Conservation (phyloP, 1,140 invertebrate species). For the Helicoverpa armigera region DNA sequence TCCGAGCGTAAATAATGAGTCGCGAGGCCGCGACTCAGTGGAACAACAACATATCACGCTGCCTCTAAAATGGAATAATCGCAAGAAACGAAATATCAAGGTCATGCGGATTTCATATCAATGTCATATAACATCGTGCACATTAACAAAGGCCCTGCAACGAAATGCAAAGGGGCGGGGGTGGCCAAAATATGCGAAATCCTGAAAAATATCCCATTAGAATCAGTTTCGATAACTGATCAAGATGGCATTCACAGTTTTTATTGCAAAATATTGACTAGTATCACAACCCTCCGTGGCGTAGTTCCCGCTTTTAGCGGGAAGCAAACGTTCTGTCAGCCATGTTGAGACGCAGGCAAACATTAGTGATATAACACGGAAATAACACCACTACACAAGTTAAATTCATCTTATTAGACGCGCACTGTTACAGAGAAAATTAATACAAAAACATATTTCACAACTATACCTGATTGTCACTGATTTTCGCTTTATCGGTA, state of each 20-base stretch:
- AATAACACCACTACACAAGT: conserved; percentile 84
- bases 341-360: conserved; percentile 87
- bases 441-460: conserved; percentile 80
- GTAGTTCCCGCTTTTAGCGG: conserved; percentile 87
- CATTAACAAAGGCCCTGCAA: conserved; percentile 86
- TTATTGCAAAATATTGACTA: conserved; percentile 77
- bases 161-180: conserved; percentile 86
- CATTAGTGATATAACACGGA: conserved; percentile 86
- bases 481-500: conserved; percentile 87
- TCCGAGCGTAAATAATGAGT: conserved; percentile 73
- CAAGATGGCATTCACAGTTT: conserved; percentile 82
- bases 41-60: conserved; percentile 77
- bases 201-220: conserved; percentile 80
- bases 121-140: conserved; percentile 86
- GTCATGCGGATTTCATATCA: conserved; percentile 87
- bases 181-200: conserved; percentile 83
- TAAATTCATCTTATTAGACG: conserved; percentile 74
- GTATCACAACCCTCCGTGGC: conserved; percentile 84
- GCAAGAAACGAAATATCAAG: conserved; percentile 85
- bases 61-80: conserved; percentile 80
- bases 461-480: conserved; percentile 87
- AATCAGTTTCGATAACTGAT: conserved; percentile 85
- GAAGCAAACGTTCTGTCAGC: conserved; percentile 87
- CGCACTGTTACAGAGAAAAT: conserved; percentile 79
- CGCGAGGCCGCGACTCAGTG: conserved; percentile 76